Percentiles rank a stretch among this genome's conserved stretches.
Evolutionary conservation across 2,797 vertebrate genomes (phyloP).

Genomic region (Lagorchestes hirsutus): DNA sequence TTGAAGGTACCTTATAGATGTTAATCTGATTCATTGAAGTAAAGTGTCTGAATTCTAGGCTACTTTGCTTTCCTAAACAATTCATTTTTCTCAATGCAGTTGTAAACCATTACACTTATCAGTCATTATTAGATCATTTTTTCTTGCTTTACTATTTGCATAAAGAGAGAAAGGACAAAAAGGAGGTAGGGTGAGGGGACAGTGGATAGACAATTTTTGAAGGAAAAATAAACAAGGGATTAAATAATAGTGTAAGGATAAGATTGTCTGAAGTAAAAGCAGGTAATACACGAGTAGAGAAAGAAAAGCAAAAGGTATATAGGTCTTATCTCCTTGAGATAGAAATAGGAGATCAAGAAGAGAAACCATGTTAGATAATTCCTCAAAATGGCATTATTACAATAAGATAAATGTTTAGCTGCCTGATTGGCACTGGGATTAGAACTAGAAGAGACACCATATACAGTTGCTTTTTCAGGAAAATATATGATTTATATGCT

Average conservation of each 20-base stretch:
- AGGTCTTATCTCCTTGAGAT: background rate
- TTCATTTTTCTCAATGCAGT: background rate
- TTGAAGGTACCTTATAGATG: background rate
- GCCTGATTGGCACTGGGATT: background rate
- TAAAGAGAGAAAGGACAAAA: background rate
- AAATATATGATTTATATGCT: background rate
- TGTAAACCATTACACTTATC: background rate
- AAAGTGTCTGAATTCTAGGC: background rate
- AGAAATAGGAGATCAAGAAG: background rate
- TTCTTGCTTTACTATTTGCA: background rate
- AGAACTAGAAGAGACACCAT: background rate
- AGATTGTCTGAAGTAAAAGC: background rate
- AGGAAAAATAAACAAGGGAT: background rate
- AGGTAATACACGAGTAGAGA: background rate
- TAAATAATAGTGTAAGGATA: background rate
- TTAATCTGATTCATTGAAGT: background rate
- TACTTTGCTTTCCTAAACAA: too few species aligned
- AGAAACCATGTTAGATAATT: background rate
- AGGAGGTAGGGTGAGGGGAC: background rate
- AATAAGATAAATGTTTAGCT: background rate
- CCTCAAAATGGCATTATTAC: background rate
- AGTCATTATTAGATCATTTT: background rate
- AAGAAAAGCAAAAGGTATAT: background rate
- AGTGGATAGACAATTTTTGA: background rate
- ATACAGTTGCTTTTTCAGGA: background rate